phyloP scores from a whole-genome alignment of 1,140 invertebrate genomes.

The Harpegnathos saltator region DNA sequence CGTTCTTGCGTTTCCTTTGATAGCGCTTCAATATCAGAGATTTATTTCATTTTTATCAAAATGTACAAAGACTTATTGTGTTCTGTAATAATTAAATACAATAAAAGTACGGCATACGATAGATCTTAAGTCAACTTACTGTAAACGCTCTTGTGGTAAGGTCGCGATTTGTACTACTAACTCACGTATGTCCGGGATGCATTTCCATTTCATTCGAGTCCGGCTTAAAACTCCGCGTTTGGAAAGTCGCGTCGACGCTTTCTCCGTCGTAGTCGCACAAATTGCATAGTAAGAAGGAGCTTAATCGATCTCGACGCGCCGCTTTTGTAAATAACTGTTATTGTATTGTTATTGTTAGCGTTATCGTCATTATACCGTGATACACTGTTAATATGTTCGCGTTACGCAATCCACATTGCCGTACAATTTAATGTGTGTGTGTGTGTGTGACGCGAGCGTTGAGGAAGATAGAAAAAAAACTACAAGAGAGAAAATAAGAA shows the following conservation, averaged over 20 bases:
- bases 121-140: slow-evolving; percentile 40
- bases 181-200: background rate
- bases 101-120: slow-evolving; percentile 26
- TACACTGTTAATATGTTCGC: background rate
- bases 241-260: background rate
- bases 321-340: slow-evolving; percentile 18
- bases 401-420: slow-evolving; percentile 10
- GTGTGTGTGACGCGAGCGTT: background rate
- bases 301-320: background rate
- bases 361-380: slow-evolving; percentile 2
- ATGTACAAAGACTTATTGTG: slow-evolving; percentile 50
- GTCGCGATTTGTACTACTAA: slow-evolving; percentile 4
- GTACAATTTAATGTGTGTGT: slow-evolving; percentile 4
- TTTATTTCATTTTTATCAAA: slow-evolving; percentile 30
- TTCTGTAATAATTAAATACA: slow-evolving; percentile 41
- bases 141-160: background rate
- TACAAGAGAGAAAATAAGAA: slow-evolving; percentile 31
- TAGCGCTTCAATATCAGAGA: background rate
- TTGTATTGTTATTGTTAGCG: slow-evolving; percentile 7
- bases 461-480: too few relatives aligned
- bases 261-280: background rate
- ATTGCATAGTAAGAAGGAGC: too few relatives aligned
- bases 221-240: background rate
- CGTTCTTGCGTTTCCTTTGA: background rate
- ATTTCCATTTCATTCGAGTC: background rate